These are phyloP conservation scores for Boulengerochromis microlepis DNA, from an alignment of 2,113 vertebrate genomes.

Conservation along the genomic window DNA sequence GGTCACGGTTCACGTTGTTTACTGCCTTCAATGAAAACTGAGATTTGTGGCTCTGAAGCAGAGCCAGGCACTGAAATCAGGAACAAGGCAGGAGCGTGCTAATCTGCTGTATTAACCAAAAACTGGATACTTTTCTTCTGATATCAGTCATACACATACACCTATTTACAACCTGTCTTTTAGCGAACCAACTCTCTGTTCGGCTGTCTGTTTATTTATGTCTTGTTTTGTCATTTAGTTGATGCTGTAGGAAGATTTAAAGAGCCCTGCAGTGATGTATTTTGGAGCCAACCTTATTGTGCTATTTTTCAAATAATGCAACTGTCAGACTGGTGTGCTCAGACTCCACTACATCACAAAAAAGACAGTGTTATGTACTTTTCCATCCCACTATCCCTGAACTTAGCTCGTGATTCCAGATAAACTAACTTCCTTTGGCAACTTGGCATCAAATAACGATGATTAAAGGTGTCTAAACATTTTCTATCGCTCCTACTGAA, in stretches of 20 bases:
- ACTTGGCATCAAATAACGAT: background rate
- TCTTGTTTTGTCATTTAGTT: conserved; percentile 44
- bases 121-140: background rate
- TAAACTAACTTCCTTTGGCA: background rate
- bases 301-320: conserved; percentile 51
- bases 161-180: conserved; percentile 68
- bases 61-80: background rate
- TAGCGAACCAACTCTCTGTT: conserved; percentile 54
- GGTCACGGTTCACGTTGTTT: conserved; percentile 26
- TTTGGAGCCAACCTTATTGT: conserved; percentile 17
- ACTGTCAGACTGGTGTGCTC: conserved; percentile 8
- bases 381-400: background rate
- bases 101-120: conserved; percentile 5
- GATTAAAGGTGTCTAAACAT: background rate
- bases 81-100: background rate
- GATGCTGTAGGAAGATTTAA: conserved; percentile 52
- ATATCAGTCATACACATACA: background rate
- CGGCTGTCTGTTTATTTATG: conserved; percentile 58
- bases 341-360: conserved; percentile 19
- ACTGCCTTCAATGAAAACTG: background rate
- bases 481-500: background rate
- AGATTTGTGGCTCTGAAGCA: conserved; percentile 10
- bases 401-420: background rate
- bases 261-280: conserved; percentile 30
- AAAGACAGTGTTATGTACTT: background rate